A percentile compares a stretch with the other conserved stretches of the same genome.
phyloP scores from a whole-genome alignment of 2,797 vertebrate genomes.

The Sebastes diploproa region DNA sequence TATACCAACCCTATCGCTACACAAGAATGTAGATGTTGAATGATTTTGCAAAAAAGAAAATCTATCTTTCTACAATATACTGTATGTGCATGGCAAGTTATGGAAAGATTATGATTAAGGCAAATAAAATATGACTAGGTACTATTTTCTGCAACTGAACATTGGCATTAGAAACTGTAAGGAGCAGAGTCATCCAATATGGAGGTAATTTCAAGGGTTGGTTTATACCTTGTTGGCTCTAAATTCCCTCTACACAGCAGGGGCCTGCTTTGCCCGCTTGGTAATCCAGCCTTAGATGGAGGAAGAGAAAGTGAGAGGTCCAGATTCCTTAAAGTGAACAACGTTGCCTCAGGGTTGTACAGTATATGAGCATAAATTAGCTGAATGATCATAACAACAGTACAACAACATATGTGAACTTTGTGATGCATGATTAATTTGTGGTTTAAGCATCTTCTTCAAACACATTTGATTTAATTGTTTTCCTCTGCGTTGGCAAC shows the following conservation, averaged over 20 bases:
- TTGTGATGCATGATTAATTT: slow-evolving; percentile 19
- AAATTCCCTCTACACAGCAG: not conserved
- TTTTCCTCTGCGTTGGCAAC: slow-evolving; percentile 5
- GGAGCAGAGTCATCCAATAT: not conserved
- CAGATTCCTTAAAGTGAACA: not conserved
- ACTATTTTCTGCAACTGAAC: not conserved
- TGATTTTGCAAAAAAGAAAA: not conserved
- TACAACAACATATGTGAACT: slow-evolving; percentile 28
- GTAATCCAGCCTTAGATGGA: not conserved
- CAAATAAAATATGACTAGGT: not conserved
- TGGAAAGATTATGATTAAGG: not conserved
- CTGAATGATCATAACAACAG: slow-evolving; percentile 17
- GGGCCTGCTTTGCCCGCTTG: not conserved
- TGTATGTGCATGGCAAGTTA: not conserved
- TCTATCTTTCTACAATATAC: not conserved
- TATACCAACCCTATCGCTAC: not conserved
- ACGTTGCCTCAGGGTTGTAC: not conserved
- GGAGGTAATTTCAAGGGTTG: not conserved
- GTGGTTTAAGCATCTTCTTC: slow-evolving; percentile 5
- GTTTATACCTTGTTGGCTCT: not conserved
- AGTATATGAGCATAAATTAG: not conserved
- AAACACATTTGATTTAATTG: slow-evolving; percentile 24
- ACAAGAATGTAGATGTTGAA: not conserved
- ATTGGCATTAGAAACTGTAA: not conserved
- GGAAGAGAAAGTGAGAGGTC: not conserved